Evolutionary conservation across 2,888 invertebrate species (phyloP).

Genomic region (Drosophila siamana): DNA sequence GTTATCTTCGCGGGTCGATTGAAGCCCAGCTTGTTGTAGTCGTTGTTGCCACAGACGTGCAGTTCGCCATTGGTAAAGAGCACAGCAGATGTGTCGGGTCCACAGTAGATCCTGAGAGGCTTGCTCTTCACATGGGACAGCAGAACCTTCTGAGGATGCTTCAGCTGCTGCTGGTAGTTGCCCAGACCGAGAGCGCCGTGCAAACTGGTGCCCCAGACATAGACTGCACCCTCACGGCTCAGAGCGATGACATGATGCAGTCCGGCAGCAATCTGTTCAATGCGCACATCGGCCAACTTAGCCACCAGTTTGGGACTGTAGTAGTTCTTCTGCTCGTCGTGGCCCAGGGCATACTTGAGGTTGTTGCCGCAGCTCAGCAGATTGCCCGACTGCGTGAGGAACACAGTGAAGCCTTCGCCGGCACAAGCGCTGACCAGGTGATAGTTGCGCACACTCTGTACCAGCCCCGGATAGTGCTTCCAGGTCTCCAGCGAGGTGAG

Average conservation of each 20-base stretch:
- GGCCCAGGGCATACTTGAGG: conserved; percentile 88
- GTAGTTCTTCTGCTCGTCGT: conserved; percentile 87
- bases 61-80: conserved; percentile 88
- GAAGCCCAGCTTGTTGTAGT: conserved; percentile 89
- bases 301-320: conserved; percentile 87
- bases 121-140: conserved; percentile 85
- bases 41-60: conserved; percentile 88
- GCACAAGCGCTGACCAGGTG: conserved; percentile 88
- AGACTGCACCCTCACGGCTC: conserved; percentile 88
- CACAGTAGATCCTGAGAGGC: conserved; percentile 87
- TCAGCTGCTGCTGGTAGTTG: conserved; percentile 80
- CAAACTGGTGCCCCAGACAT: conserved; percentile 88
- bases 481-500: conserved; percentile 86
- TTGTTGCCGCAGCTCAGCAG: conserved; percentile 90
- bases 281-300: conserved; percentile 87
- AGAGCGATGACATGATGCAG: conserved; percentile 88
- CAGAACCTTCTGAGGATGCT: conserved; percentile 80
- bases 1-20: conserved; percentile 81
- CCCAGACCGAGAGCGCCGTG: conserved; percentile 87
- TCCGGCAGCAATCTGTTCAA: conserved; percentile 88
- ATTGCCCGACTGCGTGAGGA: conserved; percentile 89
- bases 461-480: conserved; percentile 87
- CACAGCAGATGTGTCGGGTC: conserved; percentile 88
- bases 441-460: conserved; percentile 88
- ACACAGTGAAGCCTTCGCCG: conserved; percentile 89